Evolutionary conservation across 2,113 vertebrate species (phyloP), one percentile per base, ranked within the genome.

Genomic region (Orycteropus afer): DNA sequence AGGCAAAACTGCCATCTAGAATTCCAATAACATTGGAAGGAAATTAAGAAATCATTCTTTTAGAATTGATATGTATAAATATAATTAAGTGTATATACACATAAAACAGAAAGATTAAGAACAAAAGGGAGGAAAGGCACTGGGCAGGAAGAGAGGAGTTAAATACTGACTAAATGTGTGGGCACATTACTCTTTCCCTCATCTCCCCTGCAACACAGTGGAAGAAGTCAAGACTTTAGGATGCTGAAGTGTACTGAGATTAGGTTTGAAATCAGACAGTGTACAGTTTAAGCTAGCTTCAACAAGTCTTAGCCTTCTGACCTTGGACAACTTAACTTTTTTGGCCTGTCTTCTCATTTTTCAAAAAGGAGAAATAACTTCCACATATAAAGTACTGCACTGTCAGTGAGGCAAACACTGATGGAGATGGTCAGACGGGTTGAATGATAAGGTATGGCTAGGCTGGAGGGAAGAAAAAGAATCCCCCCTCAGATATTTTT

Each of bases 191-290:
- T 13, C 37, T 40, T 22, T 11, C 14, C 27, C 20, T 23, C 0
- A 1, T 2, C 67, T 6, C 0, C 27, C 23, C n/a, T 1, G 11
- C 0, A 17, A 11, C 22, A 32, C 4, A 9, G 23, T n/a, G 17
- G 61, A 29, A 40, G n/a, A 4, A 51, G 27, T 29, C 61, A 40
- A 47, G 74, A 4, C 11, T 49, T 34, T 29, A 18, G 3, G 47
- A 32, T 6, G 18, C 73, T 22, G 27, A 25, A 14, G 9, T 20
- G 15, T 37, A 71, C 40, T 40, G 37, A 40, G 20, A 37, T n/a
- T 7, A 82, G 45, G 45, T 51, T 0, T 42, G 61, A 47, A 22
- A n/a, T 61, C n/a, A 47, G 67, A 45, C 1, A 15, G 25, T 6
- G 3, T 4, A 55, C 20, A 53, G 7, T 49, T 53, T 49, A 22